These are phyloP conservation scores for Tyria jacobaeae DNA, from an alignment of 2,888 invertebrate species.

Conservation along the genomic window DNA sequence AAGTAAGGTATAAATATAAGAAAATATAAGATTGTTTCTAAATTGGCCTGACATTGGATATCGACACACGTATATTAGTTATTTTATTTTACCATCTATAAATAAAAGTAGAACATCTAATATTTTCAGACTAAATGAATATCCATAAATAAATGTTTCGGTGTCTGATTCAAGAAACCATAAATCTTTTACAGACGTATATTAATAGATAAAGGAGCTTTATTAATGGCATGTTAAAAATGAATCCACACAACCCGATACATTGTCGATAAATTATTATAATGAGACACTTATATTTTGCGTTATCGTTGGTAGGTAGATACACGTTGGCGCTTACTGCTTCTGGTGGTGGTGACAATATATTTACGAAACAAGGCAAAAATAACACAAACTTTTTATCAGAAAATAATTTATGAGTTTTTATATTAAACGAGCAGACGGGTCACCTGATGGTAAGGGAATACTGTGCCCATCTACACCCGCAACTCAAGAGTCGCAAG, in stretches of 20 bases:
- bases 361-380: too few relatives aligned
- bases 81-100: background rate
- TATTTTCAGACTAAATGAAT: background rate
- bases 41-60: background rate
- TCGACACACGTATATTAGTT: background rate
- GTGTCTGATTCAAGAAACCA: background rate
- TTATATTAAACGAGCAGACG: too few relatives aligned
- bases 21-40: background rate
- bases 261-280: constrained; percentile 2
- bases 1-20: too few relatives aligned
- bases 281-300: background rate
- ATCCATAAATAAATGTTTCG: background rate
- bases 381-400: too few relatives aligned
- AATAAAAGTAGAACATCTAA: background rate
- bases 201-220: constrained; percentile 3
- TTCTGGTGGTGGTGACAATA: background rate
- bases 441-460: too few relatives aligned
- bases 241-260: background rate
- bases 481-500: too few relatives aligned
- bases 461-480: too few relatives aligned
- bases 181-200: background rate
- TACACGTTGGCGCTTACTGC: background rate
- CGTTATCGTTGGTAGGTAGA: background rate
- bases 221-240: constrained; percentile 2
- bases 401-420: too few relatives aligned